Evolutionary conservation across 1,140 invertebrate species (phyloP).

Genomic region (Thalassaphorura encarpata): DNA sequence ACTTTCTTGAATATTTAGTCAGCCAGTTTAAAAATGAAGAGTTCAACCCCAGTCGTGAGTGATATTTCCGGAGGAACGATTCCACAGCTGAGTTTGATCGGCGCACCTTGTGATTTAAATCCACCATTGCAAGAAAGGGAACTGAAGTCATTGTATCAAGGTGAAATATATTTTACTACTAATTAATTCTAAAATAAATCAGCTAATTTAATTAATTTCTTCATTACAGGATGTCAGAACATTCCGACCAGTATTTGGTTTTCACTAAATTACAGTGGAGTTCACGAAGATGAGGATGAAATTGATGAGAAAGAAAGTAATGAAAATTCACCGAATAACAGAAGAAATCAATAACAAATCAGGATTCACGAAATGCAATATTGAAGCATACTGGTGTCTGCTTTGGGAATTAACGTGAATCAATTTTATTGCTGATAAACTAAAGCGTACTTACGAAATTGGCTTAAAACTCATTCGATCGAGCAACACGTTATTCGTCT

Average conservation of each 20-base stretch:
- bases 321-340: too few species aligned
- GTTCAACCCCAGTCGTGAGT: constrained; percentile 36
- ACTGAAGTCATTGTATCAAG: constrained; percentile 38
- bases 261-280: constrained; percentile 19
- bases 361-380: too few species aligned
- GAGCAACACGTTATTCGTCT: too few species aligned
- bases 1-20: constrained; percentile 34
- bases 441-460: too few species aligned
- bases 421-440: too few species aligned
- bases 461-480: too few species aligned
- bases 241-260: constrained; percentile 40
- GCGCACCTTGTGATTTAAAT: constrained; percentile 42
- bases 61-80: constrained; percentile 34
- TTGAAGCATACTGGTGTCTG: too few species aligned
- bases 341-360: too few species aligned
- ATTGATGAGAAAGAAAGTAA: constrained; percentile 11
- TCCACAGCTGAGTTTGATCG: constrained; percentile 38
- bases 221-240: constrained; percentile 41
- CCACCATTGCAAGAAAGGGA: constrained; percentile 40
- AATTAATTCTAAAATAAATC: not conserved
- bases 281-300: constrained; percentile 16
- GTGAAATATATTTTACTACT: constrained; percentile 9
- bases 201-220: not conserved
- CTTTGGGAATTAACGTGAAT: too few species aligned
- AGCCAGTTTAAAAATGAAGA: constrained; percentile 33